Base-by-base conservation (phyloP, 2,797 vertebrate species). In the Cyclura pinguis region DNA sequence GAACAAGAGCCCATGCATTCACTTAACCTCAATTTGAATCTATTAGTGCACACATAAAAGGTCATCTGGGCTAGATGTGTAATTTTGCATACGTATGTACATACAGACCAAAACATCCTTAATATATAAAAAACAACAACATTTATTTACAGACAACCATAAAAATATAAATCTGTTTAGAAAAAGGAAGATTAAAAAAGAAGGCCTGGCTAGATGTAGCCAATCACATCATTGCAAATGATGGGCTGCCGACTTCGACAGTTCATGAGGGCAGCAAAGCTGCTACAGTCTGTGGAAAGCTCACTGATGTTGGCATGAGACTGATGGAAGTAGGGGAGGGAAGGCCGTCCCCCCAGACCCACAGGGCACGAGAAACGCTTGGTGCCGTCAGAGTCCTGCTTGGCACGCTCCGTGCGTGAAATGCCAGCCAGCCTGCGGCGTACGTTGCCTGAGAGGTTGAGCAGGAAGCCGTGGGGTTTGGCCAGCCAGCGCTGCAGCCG, bases 211-310 rank as follows among this genome's bases (percentile, higher is more conserved):
- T 97, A 99, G 95, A 99, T 98, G 96, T 99, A 99, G 95, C 98
- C 98, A 85, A 99, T 98, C 89, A 98, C 97, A 89, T 99, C 98
- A 20, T 98, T 99, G 97, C 98, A 99, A 97, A 99, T 99, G 96
- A 99, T 98, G 91, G 99, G 99, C 85, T 98, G 98, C 86, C 99
- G 98, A 92, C 99, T 99, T 92, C 99, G 98, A n/a, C 98, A 98
- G 96, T 98, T 99, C 98, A 99, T 98, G 83, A 99, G 98, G 27
- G 98, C 98, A 0, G 98, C 98, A 93, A 99, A 99, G 92, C 97
- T 98, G 93, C 98, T 97, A 93, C 98, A 98, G 93, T 99, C 98
- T 0, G 97, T 94, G 90, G 98, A 98, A 87, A 97, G 90, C 86
- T 99, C 98, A 18, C 98, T 97, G 0, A 98, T 96, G 86, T 98